Conservation (phyloP, 2,113 vertebrate genomes). For the Rhegmatorhina hoffmannsi region DNA sequence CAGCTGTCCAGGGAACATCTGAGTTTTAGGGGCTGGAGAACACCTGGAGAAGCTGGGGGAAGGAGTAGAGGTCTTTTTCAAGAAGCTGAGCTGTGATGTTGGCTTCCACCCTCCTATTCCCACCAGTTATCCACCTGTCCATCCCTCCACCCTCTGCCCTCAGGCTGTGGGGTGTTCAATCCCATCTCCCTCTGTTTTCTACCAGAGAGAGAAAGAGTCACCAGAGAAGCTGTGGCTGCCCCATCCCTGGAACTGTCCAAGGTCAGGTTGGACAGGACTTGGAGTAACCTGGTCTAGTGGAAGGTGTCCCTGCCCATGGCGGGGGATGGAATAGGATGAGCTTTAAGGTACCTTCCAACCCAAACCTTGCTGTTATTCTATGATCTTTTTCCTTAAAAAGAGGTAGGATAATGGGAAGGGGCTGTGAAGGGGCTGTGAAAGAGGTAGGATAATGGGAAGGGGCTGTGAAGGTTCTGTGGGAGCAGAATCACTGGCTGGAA, state of each 20-base stretch:
- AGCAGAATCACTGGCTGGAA: background rate
- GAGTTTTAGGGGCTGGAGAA: background rate
- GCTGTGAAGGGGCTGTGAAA: background rate
- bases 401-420: background rate
- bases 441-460: background rate
- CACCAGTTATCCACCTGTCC: background rate
- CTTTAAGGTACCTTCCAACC: background rate
- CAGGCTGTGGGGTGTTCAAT: background rate
- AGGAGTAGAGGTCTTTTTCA: background rate
- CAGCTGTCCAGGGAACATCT: background rate
- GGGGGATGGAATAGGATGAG: background rate
- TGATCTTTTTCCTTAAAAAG: background rate
- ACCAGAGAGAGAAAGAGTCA: accelerated
- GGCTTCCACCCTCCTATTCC: background rate
- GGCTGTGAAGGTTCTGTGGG: too few relatives aligned
- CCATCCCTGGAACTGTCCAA: background rate
- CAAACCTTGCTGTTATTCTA: background rate
- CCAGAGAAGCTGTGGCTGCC: accelerated
- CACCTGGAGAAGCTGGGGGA: background rate
- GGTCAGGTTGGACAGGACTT: background rate
- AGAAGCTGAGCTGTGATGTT: accelerated
- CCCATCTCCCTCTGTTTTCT: background rate
- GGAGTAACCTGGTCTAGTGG: background rate
- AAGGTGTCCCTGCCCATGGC: background rate
- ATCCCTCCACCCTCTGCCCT: background rate